Conservation (phyloP, 2,888 invertebrate genomes). For the Drosophila longiperda region DNA sequence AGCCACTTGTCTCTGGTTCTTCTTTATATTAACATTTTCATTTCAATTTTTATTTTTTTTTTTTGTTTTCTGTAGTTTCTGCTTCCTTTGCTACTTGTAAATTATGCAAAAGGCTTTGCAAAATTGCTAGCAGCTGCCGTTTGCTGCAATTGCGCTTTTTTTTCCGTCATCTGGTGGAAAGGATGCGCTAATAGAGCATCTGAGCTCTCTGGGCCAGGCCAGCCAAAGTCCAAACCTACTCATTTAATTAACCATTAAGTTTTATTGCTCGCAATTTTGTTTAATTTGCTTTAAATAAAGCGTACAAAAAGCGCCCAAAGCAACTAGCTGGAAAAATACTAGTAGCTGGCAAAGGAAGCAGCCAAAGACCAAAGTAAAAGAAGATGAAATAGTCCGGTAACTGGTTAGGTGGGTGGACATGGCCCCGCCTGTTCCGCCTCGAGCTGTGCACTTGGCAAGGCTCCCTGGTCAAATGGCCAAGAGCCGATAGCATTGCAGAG, state of each 20-base stretch:
- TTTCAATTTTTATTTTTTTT: slow-evolving; percentile 9
- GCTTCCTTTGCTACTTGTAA: slow-evolving; percentile 71
- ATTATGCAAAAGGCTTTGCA: slow-evolving; percentile 77
- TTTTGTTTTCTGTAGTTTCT: slow-evolving; percentile 19
- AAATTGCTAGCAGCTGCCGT: slow-evolving; percentile 72
- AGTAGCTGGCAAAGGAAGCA: slow-evolving; percentile 31
- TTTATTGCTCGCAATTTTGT: slow-evolving; percentile 81
- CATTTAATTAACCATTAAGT: slow-evolving; percentile 81
- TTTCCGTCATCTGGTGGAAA: slow-evolving; percentile 27
- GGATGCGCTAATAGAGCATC: slow-evolving; percentile 47
- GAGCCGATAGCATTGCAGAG: slow-evolving; percentile 11
- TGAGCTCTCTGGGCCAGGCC: slow-evolving; percentile 29
- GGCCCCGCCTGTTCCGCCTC: slow-evolving; percentile 26
- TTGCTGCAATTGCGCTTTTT: slow-evolving; percentile 44
- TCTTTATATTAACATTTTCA: slow-evolving; percentile 27
- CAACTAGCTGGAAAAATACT: slow-evolving; percentile 46
- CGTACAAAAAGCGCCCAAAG: slow-evolving; percentile 41
- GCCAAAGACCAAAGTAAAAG: neutral
- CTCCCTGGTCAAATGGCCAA: slow-evolving; percentile 46
- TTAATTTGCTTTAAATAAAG: slow-evolving; percentile 80
- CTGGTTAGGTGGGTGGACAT: slow-evolving; percentile 60
- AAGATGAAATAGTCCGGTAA: slow-evolving; percentile 37
- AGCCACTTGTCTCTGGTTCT: slow-evolving; percentile 35
- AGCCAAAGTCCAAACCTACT: slow-evolving; percentile 66
- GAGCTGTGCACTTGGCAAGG: slow-evolving; percentile 18